A percentile compares a stretch with the other conserved stretches of the same genome.
Conservation (phyloP, 2,797 vertebrate species). For the Perodicticus potto region DNA sequence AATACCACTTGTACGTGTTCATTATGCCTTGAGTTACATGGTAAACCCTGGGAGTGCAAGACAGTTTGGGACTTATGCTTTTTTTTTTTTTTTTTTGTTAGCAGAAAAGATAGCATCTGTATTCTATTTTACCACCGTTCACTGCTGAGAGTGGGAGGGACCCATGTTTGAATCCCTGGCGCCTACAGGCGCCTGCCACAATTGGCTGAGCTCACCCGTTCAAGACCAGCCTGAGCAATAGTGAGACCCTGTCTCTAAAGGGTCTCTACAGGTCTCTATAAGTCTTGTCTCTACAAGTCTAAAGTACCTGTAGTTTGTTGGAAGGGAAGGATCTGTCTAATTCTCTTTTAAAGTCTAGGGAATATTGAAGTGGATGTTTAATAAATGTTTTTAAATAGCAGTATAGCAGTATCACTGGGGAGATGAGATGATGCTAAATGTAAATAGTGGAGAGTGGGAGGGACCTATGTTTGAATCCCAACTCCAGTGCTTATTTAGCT, state of each 20-base stretch:
- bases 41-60: not conserved
- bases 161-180: too few species aligned
- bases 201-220: too few species aligned
- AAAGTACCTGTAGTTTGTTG: not conserved
- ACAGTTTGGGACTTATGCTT: not conserved
- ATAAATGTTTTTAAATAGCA: constrained; percentile 37
- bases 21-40: not conserved
- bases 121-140: not conserved
- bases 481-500: not conserved
- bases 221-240: too few species aligned
- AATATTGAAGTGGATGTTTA: not conserved
- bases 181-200: too few species aligned
- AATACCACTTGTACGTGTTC: not conserved
- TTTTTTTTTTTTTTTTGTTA: not conserved
- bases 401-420: not conserved
- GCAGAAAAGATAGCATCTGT: not conserved
- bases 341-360: constrained; percentile 11
- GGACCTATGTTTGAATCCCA: not conserved
- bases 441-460: not conserved
- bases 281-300: too few species aligned
- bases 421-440: not conserved
- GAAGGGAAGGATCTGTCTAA: not conserved
- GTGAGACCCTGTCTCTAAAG: too few species aligned
- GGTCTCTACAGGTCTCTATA: too few species aligned
- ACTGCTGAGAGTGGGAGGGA: too few species aligned